Percentiles rank a stretch among this genome's conserved stretches.
Conservation (phyloP, 2,113 vertebrate genomes). For the Machaerirhynchus nigripectus region DNA sequence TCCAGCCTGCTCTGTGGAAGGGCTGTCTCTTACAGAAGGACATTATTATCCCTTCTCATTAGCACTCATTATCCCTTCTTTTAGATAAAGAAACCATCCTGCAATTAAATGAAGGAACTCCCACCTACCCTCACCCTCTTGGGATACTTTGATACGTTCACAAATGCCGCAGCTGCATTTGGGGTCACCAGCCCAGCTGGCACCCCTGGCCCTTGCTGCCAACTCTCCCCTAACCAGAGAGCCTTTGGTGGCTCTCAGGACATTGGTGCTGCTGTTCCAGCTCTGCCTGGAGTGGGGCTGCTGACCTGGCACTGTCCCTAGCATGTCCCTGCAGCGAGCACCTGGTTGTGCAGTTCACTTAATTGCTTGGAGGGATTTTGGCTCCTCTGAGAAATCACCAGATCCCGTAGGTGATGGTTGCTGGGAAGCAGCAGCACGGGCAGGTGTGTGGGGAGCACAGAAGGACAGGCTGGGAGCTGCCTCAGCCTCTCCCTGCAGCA, state of each 20-base stretch:
- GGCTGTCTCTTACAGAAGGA: not conserved
- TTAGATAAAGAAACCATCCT: not conserved
- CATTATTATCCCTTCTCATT: not conserved
- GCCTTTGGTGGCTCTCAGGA: not conserved
- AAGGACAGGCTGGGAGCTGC: not conserved
- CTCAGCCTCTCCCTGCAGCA: not conserved
- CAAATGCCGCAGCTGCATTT: not conserved
- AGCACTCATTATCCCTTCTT: not conserved
- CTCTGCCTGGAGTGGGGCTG: not conserved
- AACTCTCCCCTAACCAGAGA: not conserved
- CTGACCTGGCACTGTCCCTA: accelerated
- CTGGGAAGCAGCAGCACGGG: accelerated
- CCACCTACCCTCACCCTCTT: not conserved
- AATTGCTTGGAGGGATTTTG: not conserved
- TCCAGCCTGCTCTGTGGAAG: not conserved
- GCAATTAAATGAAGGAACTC: accelerated
- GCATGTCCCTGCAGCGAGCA: not conserved
- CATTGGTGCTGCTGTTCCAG: not conserved
- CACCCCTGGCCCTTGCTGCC: accelerated
- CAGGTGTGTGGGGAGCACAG: not conserved
- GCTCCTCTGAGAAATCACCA: not conserved
- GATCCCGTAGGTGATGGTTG: accelerated
- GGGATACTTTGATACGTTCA: accelerated
- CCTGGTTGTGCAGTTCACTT: not conserved
- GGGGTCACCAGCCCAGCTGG: not conserved